Evolutionary conservation across 2,113 vertebrate species (phyloP), one percentile per base, ranked within the genome.

Genomic region (Apaloderma vittatum): DNA sequence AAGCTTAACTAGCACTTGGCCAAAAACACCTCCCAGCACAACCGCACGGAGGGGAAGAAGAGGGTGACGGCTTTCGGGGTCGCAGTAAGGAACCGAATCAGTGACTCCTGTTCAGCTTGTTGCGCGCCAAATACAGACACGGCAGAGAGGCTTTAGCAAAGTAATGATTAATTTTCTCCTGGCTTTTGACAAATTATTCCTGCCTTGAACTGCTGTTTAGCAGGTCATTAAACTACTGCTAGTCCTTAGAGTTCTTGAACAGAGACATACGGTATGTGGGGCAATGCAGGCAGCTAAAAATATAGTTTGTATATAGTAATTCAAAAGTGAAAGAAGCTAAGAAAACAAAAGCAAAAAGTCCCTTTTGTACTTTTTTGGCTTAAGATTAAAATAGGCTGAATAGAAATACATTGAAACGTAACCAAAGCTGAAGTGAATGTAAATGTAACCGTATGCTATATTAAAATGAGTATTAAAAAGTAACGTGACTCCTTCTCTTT

Each of bases 141-240:
- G 36, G 80, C 66, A 90, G 63, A 71, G 57, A 96, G 59, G 88
- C 54, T 92, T 93, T 13, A 58, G 59, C 20, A 37, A 82, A 96
- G 79, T 92, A 98, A 98, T 97, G 70, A 98, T 98, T 98, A 96
- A 98, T 94, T 88, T 86, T 88, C 49, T 73, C 37, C 62, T 15
- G 70, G 1, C 80, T 93, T 93, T 88, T 86, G 75, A 94, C 86
- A 91, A 86, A 88, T 92, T 94, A 95, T 93, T 40, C 62, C 93
- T 93, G 93, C 97, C 97, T 97, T 96, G 94, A 98, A 93, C 96
- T 67, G 68, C 92, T 71, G 70, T 82, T 96, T 93, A 93, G 73
- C 77, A 92, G 66, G 77, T 87, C 86, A 94, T 93, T 94, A 94
- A 94, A 72, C 20, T 52, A 58, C 76, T 61, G 49, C 43, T 17